Evolutionary conservation across 1,140 invertebrate species (phyloP), one percentile per base, ranked within the genome.

Genomic region (Aphelinus certus): DNA sequence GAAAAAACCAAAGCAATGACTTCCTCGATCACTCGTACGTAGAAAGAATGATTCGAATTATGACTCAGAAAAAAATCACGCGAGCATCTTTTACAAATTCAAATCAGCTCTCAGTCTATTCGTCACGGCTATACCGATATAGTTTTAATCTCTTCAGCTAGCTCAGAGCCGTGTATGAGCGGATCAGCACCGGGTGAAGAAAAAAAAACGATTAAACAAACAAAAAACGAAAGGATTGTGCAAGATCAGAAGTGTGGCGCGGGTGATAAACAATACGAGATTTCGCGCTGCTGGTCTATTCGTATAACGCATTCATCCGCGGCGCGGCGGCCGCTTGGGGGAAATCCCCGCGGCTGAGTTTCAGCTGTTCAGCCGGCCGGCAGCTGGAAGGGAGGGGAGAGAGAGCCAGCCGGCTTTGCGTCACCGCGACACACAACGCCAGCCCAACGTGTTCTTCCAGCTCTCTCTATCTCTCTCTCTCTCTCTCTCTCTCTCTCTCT

Each of bases 341-440:
- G 58, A 62, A 71, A 71, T 71, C 42, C 58, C 68, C 42, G 49
- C 26, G 26, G 26, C 26, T 26, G 26, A 62, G 42, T 51, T 62
- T 48, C 68, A 62, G 60, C 58, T 71, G 68, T 71, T 71, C 60
- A 26, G 26, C 26, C 26, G 26, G 26, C 26, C 26, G 26, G 26
- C 26, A 26, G 26, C 26, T 26, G 26, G 26, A 26, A 26, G 48
- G 55, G 45, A 51, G 68, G 49, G 3, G 49, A 43, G n/a, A 49
- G 26, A n/a, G 10, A 1, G 47, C 26, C n/a, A 46, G 67, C 26
- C 68, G 60, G 60, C 47, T 71, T 71, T 71, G 56, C 70, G 70
- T 71, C 70, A 71, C 48, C 26, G 70, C 61, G 49, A 64, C 70
- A 56, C 26, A 26, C 26, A 26, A 26, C 26, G 26, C 26, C 26